Evolutionary conservation across 2,113 vertebrate genomes (phyloP), one percentile per base, ranked within the genome.

Genomic region (Neopipo cinnamomea): DNA sequence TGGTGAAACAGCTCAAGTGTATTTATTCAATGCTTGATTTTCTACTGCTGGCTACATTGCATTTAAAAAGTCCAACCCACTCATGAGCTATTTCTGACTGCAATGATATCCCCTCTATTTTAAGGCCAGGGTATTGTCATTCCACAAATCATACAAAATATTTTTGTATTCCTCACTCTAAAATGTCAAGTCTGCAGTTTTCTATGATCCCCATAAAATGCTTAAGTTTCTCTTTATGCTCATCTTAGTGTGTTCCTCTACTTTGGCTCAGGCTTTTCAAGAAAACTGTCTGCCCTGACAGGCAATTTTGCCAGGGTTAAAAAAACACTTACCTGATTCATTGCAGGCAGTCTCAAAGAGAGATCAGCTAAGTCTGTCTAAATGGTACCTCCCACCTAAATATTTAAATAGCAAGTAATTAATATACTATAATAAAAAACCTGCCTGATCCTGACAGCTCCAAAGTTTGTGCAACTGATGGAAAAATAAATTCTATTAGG

Each of bases 401-500:
- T 61, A 85, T 88, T 88, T 79, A 93, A 91, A 93, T 85, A 93
- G 77, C 22, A 90, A 75, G 66, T 52, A 3, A 9, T 85, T 88
- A 91, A 95, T 61, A 72, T 44, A 31, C 66, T 79, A 3, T 88
- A 89, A 91, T 68, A 56, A 89, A 89, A 89, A 72, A 10, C 9
- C 37, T 81, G 61, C 35, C 81, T 73, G 74, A 82, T 75, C 58
- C 66, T 76, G 58, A 78, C 44, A 94, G 90, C 62, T 94, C 59
- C 46, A 14, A 85, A 74, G 59, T 59, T 67, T 53, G 53, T 46
- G 14, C 14, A 79, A 56, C 10, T 59, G 49, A 87, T 24, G 12
- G 61, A 82, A 85, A 75, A 74, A 88, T 17, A 91, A 91, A 52
- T 52, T 37, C 33, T 49, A 52, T 82, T 56, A 88, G 71, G 62